A percentile compares a stretch with the other conserved stretches of the same genome.
Evolutionary conservation across 2,888 invertebrate species (phyloP).

Genomic region (Pseudolycoriella hygida): DNA sequence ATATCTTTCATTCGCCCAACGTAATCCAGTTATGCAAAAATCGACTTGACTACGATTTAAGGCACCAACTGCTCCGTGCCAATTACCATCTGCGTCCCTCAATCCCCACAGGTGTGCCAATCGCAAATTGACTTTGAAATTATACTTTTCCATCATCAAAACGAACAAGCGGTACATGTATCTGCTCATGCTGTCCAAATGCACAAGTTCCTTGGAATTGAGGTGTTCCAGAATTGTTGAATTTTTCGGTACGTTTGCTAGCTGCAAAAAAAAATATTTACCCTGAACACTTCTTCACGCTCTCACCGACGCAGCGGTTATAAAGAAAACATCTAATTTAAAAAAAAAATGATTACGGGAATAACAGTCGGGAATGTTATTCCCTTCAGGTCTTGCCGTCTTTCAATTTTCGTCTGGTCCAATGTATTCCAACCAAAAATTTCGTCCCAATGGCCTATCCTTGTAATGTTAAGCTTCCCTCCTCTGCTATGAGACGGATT

Average conservation of each 20-base stretch:
- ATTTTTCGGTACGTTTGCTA: neutral
- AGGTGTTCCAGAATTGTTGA: neutral
- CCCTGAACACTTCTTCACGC: too few relatives aligned
- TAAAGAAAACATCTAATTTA: too few relatives aligned
- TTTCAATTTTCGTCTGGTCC: neutral
- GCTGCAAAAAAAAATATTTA: neutral
- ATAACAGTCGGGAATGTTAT: too few relatives aligned
- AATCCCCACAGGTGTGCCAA: neutral
- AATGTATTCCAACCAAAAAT: neutral
- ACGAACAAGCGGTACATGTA: neutral
- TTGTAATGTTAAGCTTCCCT: neutral
- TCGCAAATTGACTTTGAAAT: neutral
- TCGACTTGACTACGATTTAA: neutral
- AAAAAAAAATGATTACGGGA: too few relatives aligned
- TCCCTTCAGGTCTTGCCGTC: neutral
- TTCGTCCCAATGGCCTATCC: neutral
- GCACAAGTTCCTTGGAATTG: neutral
- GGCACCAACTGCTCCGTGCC: neutral
- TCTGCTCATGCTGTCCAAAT: neutral
- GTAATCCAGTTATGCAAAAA: neutral
- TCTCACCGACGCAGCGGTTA: too few relatives aligned
- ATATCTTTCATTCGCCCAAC: neutral
- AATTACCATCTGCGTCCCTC: neutral
- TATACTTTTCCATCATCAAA: neutral
- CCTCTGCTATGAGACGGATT: neutral